phyloP scores from a whole-genome alignment of 2,797 vertebrate genomes.

The Scarus forsteni region DNA sequence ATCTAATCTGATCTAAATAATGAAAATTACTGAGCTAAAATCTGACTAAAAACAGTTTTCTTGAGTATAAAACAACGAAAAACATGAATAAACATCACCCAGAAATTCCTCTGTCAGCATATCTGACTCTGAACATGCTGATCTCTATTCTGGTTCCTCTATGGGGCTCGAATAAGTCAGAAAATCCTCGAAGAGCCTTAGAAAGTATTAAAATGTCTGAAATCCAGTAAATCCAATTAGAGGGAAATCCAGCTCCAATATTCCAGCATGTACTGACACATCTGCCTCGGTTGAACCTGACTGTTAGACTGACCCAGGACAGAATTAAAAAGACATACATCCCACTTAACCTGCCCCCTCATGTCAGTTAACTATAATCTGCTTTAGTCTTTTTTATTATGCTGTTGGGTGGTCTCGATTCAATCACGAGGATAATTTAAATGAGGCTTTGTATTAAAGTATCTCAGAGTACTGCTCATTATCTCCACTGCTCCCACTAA shows the following conservation, averaged over 20 bases:
- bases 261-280: constrained; percentile 24
- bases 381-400: background rate
- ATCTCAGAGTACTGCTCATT: background rate
- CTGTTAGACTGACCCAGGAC: constrained; percentile 30
- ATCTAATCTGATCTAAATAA: background rate
- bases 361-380: constrained; percentile 24
- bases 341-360: constrained; percentile 27
- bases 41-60: background rate
- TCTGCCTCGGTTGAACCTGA: constrained; percentile 21
- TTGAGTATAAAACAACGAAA: background rate
- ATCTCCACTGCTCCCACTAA: too few species aligned
- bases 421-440: background rate
- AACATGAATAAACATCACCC: background rate
- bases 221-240: constrained; percentile 58
- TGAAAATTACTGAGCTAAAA: background rate
- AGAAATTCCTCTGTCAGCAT: background rate
- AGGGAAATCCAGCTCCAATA: constrained; percentile 35
- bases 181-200: constrained; percentile 7
- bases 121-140: background rate
- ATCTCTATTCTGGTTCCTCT: constrained; percentile 16
- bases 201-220: constrained; percentile 38
- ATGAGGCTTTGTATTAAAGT: background rate
- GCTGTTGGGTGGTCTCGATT: background rate
- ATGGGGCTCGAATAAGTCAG: constrained; percentile 1
- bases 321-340: constrained; percentile 45